Evolutionary conservation across 1,140 invertebrate species (phyloP), one percentile per base, ranked within the genome.

Genomic region (Aphelenchoides besseyi): DNA sequence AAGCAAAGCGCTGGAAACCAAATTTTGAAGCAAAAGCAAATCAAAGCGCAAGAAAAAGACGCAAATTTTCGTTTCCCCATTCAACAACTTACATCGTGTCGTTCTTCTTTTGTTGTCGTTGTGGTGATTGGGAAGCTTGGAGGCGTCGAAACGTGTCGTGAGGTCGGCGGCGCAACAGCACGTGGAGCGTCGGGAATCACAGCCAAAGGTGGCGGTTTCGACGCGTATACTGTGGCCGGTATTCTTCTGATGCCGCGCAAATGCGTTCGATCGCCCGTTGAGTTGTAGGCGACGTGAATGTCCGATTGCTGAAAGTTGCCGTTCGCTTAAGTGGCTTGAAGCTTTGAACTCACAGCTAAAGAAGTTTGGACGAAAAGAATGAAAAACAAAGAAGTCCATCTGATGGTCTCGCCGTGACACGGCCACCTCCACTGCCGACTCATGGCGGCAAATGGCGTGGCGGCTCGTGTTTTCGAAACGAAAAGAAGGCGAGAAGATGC

Each of bases 161-260:
- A 18, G 16, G 53, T 2, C 69, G 29, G 1, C 18, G 2, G 2
- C 16, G 5, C 16, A 29, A n/a, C 12, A 12, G 16, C 36, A 28
- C 28, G 23, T 23, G 16, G n/a, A 12, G 12, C 9, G 26, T 30
- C 26, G 48, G 8, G 36, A 9, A 28, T 41, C 70, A n/a, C n/a
- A 54, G 23, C 3, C 33, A 23, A 16, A 3, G 23, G 23, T 67
- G 30, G 5, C 8, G 30, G 33, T 29, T 29, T 52, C 3, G 62
- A 18, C 3, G 61, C n/a, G 29, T 71, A 33, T 3, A 23, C 9
- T 1, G 9, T 16, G 16, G 28, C 18, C 29, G 69, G 70, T 28
- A 73, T 18, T n/a, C 71, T 72, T 29, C 52, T 72, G 57, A 73
- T 73, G 73, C 71, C 71, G 59, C 35, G 71, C 52, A 73, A 67